phyloP scores from a whole-genome alignment of 2,113 vertebrate species.

The Saguinus midas region DNA sequence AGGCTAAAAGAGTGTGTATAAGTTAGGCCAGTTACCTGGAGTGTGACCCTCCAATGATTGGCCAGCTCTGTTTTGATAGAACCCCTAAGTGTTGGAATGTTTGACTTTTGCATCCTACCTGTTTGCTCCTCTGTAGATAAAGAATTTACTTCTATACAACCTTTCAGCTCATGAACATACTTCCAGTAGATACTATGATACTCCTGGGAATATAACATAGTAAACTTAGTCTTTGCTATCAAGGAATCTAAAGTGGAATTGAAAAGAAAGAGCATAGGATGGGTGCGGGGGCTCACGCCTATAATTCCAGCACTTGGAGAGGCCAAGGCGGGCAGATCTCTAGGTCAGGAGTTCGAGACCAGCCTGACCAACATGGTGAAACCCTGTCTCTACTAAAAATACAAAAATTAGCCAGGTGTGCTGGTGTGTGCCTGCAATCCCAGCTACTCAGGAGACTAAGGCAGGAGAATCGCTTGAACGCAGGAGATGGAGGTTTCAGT shows the following conservation, averaged over 20 bases:
- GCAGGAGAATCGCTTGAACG: too few species aligned
- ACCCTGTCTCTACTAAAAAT: too few species aligned
- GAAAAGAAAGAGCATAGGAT: neutral
- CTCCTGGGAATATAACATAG: neutral
- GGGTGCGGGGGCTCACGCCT: too few species aligned
- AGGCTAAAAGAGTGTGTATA: neutral
- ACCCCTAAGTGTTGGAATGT: neutral
- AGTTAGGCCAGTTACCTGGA: neutral
- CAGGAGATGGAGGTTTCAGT: too few species aligned
- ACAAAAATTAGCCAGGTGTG: too few species aligned
- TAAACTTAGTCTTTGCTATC: neutral
- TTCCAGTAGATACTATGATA: neutral
- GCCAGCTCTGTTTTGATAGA: neutral
- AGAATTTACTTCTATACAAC: neutral
- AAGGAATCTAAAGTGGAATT: neutral
- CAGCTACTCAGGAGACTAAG: too few species aligned
- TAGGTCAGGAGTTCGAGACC: too few species aligned
- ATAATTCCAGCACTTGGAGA: too few species aligned
- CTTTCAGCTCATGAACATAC: neutral
- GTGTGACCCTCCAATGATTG: neutral
- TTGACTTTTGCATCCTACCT: neutral
- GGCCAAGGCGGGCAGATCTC: too few species aligned
- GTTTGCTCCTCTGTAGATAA: neutral
- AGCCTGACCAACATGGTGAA: too few species aligned
- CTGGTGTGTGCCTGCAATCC: too few species aligned